Evolutionary conservation across 2,797 vertebrate species (phyloP), one percentile per base, ranked within the genome.

Genomic region (Loriculus beryllinus): DNA sequence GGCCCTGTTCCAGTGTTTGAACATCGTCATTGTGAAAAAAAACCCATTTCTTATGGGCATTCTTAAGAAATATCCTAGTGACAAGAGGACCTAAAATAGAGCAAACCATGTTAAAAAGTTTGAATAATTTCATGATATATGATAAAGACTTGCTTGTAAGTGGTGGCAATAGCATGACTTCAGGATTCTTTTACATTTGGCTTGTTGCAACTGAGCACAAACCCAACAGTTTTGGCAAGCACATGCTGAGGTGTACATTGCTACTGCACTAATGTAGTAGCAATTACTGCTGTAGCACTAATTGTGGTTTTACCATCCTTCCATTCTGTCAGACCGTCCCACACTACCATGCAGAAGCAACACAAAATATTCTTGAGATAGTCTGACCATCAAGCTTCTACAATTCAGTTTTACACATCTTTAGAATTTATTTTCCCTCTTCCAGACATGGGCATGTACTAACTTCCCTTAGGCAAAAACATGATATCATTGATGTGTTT

Each of bases 401-500:
- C 37, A 40, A 47, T 64, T 86, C 29, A 22, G 18, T 74, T 84
- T 77, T 74, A 69, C 40, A 37, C 14, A 35, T 57, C n/a, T 40
- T 94, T 70, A 81, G 62, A 95, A 93, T 77, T 80, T 43, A 60
- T 71, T 78, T 89, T 76, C 51, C 1, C 6, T 94, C 51, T 95
- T 93, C 75, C 4, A 22, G 86, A 90, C 25, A 15, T 0, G 3
- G 9, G 42, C 2, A 2, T 63, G 21, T 12, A 21, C 29, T 67
- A 76, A 15, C 35, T 72, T 94, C 86, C 78, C 81, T 82, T 40
- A 88, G 82, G 54, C 86, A 95, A 90, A 92, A 83, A n/a, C 59
- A 39, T 35, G 26, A 29, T 86, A 85, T 63, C 78, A 59, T 25
- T 82, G 45, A 81, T 88, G 70, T 88, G 68, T 93, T 97, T 96